These are phyloP conservation scores for Drosophila azteca DNA, from an alignment of 1,140 invertebrate species.

Conservation along the genomic window DNA sequence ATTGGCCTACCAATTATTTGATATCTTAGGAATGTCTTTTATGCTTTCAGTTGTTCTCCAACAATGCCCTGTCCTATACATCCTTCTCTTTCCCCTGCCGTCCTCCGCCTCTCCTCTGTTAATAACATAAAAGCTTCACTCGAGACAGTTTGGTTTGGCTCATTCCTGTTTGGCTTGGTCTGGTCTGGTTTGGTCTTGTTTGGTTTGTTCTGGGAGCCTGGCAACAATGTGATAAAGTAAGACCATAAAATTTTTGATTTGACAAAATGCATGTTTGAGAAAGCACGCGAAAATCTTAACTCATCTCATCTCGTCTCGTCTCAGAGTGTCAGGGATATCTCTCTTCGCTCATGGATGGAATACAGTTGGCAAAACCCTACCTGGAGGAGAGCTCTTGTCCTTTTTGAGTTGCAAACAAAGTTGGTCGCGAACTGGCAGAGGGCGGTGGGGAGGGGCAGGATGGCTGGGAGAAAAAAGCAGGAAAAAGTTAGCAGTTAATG, in stretches of 20 bases:
- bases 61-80: not conserved
- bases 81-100: not conserved
- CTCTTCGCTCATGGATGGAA: constrained; percentile 48
- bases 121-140: constrained; percentile 58
- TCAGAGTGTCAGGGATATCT: constrained; percentile 40
- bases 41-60: not conserved
- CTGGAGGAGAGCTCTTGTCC: constrained; percentile 61
- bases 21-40: too few relatives aligned
- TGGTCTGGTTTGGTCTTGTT: too few relatives aligned
- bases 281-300: constrained; percentile 47
- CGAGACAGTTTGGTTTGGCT: too few relatives aligned
- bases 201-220: not conserved
- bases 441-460: not conserved
- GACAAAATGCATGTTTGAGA: constrained; percentile 77
- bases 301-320: constrained; percentile 30
- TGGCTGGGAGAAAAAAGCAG: constrained; percentile 25
- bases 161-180: constrained; percentile 49
- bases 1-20: too few relatives aligned
- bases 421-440: constrained; percentile 47
- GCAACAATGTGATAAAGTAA: constrained; percentile 77
- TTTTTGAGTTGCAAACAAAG: constrained; percentile 76
- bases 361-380: constrained; percentile 57
- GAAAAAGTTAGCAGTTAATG: constrained; percentile 81
- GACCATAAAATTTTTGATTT: constrained; percentile 80
- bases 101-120: not conserved